Base-by-base conservation (phyloP, 2,888 invertebrate genomes). In the Aspidiotus destructor region DNA sequence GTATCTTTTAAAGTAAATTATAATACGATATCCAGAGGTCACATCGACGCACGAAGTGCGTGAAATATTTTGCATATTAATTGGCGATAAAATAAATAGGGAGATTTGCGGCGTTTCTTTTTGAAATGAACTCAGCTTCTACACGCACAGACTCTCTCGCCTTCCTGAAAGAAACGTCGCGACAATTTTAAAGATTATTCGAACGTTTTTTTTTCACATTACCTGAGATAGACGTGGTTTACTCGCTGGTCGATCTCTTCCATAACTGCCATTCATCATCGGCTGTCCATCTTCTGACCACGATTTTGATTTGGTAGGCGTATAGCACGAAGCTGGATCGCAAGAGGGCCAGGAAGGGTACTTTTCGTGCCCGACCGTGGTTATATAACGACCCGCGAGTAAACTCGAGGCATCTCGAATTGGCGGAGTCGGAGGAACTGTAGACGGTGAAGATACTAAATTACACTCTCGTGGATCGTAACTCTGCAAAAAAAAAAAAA, bases 291-390 rank as follows among this genome's bases (percentile, higher is more conserved):
- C 58, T 16, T 40, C 58, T 40, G 58, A 58, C 58, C 58, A 28
- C 10, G 28, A 17, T 13, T 28, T 58, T 1, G 58, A 58, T 28
- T 58, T 58, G 17, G 28, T 8, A 9, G 58, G 13, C 58, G 58
- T 58, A 8, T 10, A 16, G 8, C 17, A 17, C 58, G 58, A 13
- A 8, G 58, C 40, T 13, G 58, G 58, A 28, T 58, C 58, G 40
- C 28, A 58, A 8, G 58, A 28, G 2, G 58, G 58, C 58, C 58
- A 58, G 40, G 58, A 58, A 10, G 58, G 58, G 40, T 17, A 58
- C 28, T 58, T 58, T 40, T 58, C 58, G 40, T 58, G 58, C 13
- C 58, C 28, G 40, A 58, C 58, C 7, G 58, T 8, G 7, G 58
- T 40, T 17, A 58, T 58, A 40, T 11, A 58, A 7, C 58, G 58